Conservation (phyloP, 2,113 vertebrate species). For the Lagopus muta region DNA sequence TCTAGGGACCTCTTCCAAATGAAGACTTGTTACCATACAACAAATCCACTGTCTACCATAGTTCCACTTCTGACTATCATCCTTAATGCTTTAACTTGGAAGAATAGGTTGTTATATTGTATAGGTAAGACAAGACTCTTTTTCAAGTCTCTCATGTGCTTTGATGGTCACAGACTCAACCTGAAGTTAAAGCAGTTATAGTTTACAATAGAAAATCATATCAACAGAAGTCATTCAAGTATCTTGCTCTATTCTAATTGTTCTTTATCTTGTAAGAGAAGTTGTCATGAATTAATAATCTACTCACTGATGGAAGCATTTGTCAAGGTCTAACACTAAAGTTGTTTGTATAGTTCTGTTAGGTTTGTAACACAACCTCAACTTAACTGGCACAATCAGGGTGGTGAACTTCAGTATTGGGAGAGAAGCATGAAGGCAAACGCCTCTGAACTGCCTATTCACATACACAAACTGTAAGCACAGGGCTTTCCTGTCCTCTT, state of each 20-base stretch:
- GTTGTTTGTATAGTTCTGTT: accelerated
- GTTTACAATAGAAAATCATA: not conserved
- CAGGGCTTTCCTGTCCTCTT: not conserved
- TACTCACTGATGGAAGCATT: not conserved
- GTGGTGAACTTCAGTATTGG: not conserved
- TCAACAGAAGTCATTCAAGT: not conserved
- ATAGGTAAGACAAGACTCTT: not conserved
- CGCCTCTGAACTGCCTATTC: not conserved
- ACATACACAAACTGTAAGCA: not conserved
- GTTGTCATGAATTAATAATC: not conserved
- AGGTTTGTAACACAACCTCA: too few relatives aligned
- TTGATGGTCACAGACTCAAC: not conserved
- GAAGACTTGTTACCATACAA: not conserved
- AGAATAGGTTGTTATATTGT: not conserved
- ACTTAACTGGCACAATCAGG: not conserved
- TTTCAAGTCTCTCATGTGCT: not conserved
- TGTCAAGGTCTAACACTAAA: not conserved
- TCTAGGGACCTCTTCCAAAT: not conserved
- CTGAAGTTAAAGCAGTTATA: not conserved
- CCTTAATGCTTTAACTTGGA: not conserved
- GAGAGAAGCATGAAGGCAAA: not conserved
- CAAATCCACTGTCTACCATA: not conserved
- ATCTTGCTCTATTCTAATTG: not conserved
- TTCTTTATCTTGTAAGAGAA: not conserved
- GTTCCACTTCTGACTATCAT: not conserved